phyloP scores from a whole-genome alignment of 1,140 invertebrate species.

The Trigoniulus corallinus region DNA sequence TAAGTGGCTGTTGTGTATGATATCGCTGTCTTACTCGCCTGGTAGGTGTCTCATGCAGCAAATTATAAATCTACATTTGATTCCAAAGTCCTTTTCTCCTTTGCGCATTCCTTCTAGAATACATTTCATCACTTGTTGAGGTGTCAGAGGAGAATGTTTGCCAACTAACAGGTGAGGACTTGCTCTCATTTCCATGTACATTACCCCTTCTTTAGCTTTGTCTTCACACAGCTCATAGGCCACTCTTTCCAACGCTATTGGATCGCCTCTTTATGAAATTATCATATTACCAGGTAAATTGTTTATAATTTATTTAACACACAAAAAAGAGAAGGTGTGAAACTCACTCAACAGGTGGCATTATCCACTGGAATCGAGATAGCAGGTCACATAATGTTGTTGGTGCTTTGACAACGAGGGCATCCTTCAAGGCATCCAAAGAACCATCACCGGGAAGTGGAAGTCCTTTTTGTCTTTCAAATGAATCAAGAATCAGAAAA shows the following conservation, averaged over 20 bases:
- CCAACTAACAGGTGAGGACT: conserved; percentile 31
- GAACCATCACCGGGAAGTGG: conserved; percentile 22
- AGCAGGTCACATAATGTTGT: conserved; percentile 25
- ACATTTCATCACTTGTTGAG: conserved; percentile 28
- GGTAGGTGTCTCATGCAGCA: conserved; percentile 29
- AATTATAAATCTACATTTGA: conserved; percentile 33
- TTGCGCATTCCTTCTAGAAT: conserved; percentile 29
- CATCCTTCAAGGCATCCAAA: conserved; percentile 18
- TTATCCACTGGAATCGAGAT: conserved; percentile 29
- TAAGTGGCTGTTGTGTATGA: too few species aligned
- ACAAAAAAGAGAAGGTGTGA: not conserved
- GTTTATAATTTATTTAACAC: not conserved
- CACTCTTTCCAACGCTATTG: conserved; percentile 35
- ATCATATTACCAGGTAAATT: not conserved
- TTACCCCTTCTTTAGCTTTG: conserved; percentile 28
- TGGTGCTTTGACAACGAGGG: conserved; percentile 19
- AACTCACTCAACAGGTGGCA: conserved; percentile 27
- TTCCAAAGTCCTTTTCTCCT: conserved; percentile 32
- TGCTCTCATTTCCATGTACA: conserved; percentile 40
- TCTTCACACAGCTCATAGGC: conserved; percentile 44
- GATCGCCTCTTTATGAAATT: conserved; percentile 27
- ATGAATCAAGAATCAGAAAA: too few species aligned
- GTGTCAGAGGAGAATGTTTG: conserved; percentile 13
- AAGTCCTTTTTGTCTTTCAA: conserved; percentile 12
- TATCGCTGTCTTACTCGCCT: too few species aligned